A percentile compares a stretch with the other conserved stretches of the same genome.
phyloP scores from a whole-genome alignment of 2,888 invertebrate genomes.

The Diarsia dahlii region DNA sequence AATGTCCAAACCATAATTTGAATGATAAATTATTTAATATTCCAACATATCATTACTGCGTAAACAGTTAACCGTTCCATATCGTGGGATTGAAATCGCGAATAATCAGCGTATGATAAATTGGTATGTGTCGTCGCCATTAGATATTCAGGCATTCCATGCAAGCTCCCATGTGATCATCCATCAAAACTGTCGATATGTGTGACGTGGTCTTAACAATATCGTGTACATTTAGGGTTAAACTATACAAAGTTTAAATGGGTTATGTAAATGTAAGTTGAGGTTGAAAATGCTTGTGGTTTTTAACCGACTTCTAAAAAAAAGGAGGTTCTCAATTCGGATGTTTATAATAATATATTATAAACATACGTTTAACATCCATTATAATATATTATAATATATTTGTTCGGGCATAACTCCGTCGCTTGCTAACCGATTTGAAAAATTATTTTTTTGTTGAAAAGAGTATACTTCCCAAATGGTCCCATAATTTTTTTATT shows the following conservation, averaged over 20 bases:
- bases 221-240: slow-evolving; percentile 52
- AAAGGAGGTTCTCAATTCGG: too few species aligned
- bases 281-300: background rate
- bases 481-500: too few species aligned
- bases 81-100: slow-evolving; percentile 58
- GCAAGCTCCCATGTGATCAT: slow-evolving; percentile 76
- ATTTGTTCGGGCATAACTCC: too few species aligned
- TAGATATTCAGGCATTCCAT: slow-evolving; percentile 72
- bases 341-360: too few species aligned
- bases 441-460: too few species aligned
- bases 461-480: too few species aligned
- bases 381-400: too few species aligned
- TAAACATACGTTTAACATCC: too few species aligned
- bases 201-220: slow-evolving; percentile 72
- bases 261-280: slow-evolving; percentile 2
- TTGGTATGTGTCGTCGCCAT: slow-evolving; percentile 73
- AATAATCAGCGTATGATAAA: slow-evolving; percentile 76
- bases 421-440: too few species aligned
- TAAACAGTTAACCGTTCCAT: slow-evolving; percentile 42
- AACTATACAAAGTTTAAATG: slow-evolving; percentile 17
- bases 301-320: too few species aligned
- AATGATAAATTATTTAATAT: slow-evolving; percentile 60
- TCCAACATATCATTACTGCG: slow-evolving; percentile 38
- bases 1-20: slow-evolving; percentile 40
- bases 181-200: slow-evolving; percentile 80